Percentiles rank a stretch among this genome's conserved stretches.
Conservation (phyloP, 2,113 vertebrate species). For the Oryzias curvinotus region DNA sequence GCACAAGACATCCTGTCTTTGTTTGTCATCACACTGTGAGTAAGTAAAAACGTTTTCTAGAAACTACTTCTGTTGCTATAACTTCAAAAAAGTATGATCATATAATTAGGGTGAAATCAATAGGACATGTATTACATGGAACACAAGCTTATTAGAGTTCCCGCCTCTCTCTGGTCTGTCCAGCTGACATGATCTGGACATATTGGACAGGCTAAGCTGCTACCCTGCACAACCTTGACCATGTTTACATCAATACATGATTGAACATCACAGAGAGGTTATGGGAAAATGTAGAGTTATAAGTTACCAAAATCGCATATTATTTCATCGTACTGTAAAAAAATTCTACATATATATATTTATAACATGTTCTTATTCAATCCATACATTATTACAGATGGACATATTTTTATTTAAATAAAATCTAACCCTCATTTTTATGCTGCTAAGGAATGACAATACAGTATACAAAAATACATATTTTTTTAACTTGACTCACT, state of each 20-base stretch:
- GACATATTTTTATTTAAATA: no score
- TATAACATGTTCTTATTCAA: no score
- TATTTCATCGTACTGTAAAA: slow-evolving; percentile 23
- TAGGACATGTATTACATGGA: slow-evolving; percentile 63
- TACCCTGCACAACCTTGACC: slow-evolving; percentile 69
- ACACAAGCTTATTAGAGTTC: slow-evolving; percentile 69
- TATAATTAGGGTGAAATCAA: slow-evolving; percentile 71
- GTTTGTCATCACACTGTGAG: slow-evolving; percentile 18
- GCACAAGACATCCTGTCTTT: slow-evolving; percentile 7
- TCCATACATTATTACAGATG: no score
- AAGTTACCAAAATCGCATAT: slow-evolving; percentile 39
- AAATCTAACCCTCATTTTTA: no score
- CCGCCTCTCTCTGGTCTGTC: slow-evolving; percentile 51
- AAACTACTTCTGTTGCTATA: slow-evolving; percentile 57
- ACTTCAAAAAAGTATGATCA: slow-evolving; percentile 54
- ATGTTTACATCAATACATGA: slow-evolving; percentile 65
- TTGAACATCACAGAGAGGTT: slow-evolving; percentile 69
- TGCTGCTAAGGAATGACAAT: no score
- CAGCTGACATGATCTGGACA: slow-evolving; percentile 57
- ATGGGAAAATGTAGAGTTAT: slow-evolving; percentile 67
- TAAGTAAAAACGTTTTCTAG: slow-evolving; percentile 33
- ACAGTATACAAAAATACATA: no score
- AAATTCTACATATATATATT: neutral
- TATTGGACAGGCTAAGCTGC: slow-evolving; percentile 63
- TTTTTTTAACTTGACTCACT: no score